Evolutionary conservation across 2,113 vertebrate genomes (phyloP), one percentile per base, ranked within the genome.

Genomic region (Mobula hypostoma): DNA sequence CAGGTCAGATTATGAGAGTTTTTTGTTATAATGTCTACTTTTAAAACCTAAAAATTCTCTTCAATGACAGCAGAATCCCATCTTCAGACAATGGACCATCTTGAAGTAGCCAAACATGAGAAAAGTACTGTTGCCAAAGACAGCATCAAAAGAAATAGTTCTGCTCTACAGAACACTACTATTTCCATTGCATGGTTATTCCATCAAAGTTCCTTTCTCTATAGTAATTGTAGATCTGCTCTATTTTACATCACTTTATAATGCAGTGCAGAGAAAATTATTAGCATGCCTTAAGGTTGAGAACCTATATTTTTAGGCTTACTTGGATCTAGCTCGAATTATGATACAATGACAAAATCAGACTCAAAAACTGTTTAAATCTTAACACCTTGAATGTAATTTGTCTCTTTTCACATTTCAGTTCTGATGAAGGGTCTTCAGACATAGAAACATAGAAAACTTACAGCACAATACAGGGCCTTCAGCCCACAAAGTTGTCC

Each of bases 51-150:
- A 92, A 70, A 92, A 92, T 40, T 56, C 21, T 24, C 68, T 40
- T 66, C 36, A 90, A 63, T 76, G 91, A 72, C 66, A 70, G 70
- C 36, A 74, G 48, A 48, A 21, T 21, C 91, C 40, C 36, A 14
- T 29, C 36, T 93, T 93, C 91, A 92, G 83, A 74, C 63, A 72
- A 72, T 24, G 40, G 70, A 72, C 68, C 70, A 40, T 92, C 32
- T 92, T 92, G 48, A 93, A 74, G 68, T 76, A 93, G 36, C 29
- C 91, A 93, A 48, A 70, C 91, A 76, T 93, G 91, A 74, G 68
- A 56, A 93, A 93, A 11, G 8, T 17, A 74, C 74, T 93, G 91
- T 93, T 93, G 70, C 36, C 24, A 56, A 74, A 56, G 91, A 93
- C 91, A 93, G 68, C 70, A 93, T 72, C 19, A 74, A 93, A 93